These are phyloP conservation scores for Ascaphus truei DNA, from an alignment of 2,113 vertebrate species.

Conservation along the genomic window DNA sequence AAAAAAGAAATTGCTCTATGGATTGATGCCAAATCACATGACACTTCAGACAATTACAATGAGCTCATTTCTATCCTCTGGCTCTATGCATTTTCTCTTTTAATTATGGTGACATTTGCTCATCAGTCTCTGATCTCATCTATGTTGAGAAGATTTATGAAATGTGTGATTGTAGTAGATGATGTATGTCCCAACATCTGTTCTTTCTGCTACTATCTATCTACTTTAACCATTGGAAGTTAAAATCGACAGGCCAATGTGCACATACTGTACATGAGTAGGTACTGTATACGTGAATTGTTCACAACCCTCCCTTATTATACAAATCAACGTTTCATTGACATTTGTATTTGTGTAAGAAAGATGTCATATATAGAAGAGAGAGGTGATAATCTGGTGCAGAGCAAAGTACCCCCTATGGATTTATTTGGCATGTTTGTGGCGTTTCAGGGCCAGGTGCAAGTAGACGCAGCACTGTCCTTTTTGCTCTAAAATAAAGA, in stretches of 20 bases:
- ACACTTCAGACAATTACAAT: constrained; percentile 29
- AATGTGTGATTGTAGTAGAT: background rate
- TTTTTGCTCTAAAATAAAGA: too few relatives aligned
- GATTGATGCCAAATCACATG: constrained; percentile 11
- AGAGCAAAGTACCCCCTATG: background rate
- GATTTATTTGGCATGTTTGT: constrained; percentile 2
- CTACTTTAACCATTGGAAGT: background rate
- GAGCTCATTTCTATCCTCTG: constrained; percentile 12
- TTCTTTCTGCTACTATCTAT: background rate
- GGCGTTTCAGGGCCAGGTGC: too few relatives aligned
- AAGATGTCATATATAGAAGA: background rate
- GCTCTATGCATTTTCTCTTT: constrained; percentile 14
- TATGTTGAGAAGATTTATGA: background rate
- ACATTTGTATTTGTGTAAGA: background rate
- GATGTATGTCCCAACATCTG: background rate
- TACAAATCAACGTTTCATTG: background rate
- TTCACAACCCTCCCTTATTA: background rate
- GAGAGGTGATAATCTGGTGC: background rate
- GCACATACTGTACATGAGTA: background rate
- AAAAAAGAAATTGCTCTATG: background rate
- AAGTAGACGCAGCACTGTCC: too few relatives aligned
- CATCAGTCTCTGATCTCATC: constrained; percentile 23
- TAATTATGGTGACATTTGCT: constrained; percentile 18
- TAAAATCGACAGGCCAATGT: background rate
- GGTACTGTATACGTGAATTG: too few relatives aligned